These are phyloP conservation scores for Nerophis ophidion DNA, from an alignment of 2,113 vertebrate genomes.

Conservation along the genomic window DNA sequence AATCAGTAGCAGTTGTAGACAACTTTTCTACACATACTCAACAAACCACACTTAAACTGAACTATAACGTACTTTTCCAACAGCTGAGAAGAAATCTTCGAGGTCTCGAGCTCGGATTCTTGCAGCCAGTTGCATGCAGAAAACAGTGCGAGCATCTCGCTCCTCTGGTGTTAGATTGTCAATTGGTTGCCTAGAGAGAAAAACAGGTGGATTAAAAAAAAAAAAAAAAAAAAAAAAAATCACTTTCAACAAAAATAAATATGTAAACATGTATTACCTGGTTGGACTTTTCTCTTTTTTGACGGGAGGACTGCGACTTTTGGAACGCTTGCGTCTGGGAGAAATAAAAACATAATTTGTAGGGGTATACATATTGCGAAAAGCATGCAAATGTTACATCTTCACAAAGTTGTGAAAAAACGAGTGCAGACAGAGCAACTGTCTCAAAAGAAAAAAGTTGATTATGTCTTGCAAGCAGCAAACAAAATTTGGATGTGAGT, in stretches of 20 bases:
- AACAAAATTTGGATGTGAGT: no score
- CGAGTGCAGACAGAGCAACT: no score
- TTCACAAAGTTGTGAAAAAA: no score
- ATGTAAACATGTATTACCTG: conserved; percentile 69
- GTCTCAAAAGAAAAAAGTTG: no score
- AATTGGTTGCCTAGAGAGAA: conserved; percentile 82
- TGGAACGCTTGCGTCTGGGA: conserved; percentile 81
- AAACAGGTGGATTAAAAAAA: background rate
- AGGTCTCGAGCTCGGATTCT: conserved; percentile 94
- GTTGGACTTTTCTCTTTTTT: conserved; percentile 96
- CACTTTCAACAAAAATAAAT: background rate
- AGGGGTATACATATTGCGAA: no score
- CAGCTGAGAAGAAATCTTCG: conserved; percentile 98
- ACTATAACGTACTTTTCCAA: conserved; percentile 82
- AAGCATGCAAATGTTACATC: no score
- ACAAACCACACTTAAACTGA: background rate
- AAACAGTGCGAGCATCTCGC: conserved; percentile 94
- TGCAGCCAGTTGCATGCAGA: conserved; percentile 97
- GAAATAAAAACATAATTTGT: background rate
- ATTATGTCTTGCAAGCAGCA: no score
- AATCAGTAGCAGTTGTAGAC: conserved; percentile 11
- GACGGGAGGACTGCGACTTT: conserved; percentile 85
- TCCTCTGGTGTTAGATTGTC: conserved; percentile 97
- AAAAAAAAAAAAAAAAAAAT: background rate
- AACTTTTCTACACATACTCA: background rate